phyloP scores from a whole-genome alignment of 2,797 vertebrate species.

The Catharus ustulatus region DNA sequence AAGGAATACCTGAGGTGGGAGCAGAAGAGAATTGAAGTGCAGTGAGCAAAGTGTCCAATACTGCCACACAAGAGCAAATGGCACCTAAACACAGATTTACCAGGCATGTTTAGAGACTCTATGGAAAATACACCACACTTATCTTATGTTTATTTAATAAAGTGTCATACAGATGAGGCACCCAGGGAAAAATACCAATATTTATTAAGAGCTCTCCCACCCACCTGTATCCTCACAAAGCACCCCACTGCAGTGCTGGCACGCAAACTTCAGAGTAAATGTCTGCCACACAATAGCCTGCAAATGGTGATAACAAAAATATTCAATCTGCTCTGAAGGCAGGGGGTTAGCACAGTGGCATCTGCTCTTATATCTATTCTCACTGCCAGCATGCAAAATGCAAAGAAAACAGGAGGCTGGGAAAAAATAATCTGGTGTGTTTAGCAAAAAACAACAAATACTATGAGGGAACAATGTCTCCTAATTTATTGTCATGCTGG shows the following conservation, averaged over 20 bases:
- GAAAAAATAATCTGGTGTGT: neutral
- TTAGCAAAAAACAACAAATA: neutral
- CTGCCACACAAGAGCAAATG: neutral
- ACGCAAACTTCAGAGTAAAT: slow-evolving; percentile 22
- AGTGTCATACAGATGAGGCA: neutral
- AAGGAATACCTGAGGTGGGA: neutral
- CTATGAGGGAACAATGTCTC: neutral
- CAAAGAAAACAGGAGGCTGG: neutral
- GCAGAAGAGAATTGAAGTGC: neutral
- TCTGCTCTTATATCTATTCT: neutral
- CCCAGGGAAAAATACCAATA: neutral
- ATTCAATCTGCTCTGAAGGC: slow-evolving; percentile 38
- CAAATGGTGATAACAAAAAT: slow-evolving; percentile 18
- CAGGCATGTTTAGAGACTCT: neutral
- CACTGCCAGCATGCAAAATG: neutral
- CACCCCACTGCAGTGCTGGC: neutral
- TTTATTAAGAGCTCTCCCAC: slow-evolving; percentile 32
- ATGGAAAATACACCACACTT: neutral
- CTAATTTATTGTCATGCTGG: neutral
- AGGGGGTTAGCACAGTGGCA: neutral
- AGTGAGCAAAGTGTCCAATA: neutral
- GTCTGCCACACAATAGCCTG: neutral
- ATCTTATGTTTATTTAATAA: neutral
- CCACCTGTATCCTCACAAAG: neutral
- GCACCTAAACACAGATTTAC: neutral